Percentiles rank a stretch among this genome's conserved stretches.
Conservation (phyloP, 2,797 vertebrate genomes). For the Aselliscus stoliczkanus region DNA sequence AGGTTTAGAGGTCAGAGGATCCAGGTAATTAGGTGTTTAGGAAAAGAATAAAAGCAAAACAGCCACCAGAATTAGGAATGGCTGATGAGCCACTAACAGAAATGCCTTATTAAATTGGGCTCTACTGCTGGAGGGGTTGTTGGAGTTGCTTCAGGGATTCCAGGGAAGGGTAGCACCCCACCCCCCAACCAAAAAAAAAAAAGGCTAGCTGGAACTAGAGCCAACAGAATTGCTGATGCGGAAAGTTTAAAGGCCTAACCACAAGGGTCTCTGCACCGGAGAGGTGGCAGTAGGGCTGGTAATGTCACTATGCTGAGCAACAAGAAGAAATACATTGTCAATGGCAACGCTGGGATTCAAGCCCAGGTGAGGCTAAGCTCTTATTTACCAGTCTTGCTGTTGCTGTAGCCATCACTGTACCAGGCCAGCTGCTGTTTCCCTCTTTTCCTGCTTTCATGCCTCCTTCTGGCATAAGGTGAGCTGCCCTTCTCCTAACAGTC, state of each 20-base stretch:
- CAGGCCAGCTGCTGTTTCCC: neutral
- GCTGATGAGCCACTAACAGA: conserved; percentile 51
- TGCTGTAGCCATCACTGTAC: accelerated
- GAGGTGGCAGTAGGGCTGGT: conserved; percentile 19
- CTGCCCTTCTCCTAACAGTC: neutral
- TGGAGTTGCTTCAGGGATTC: conserved; percentile 51
- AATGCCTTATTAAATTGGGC: conserved; percentile 74
- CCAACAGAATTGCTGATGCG: conserved; percentile 67
- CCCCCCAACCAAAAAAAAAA: neutral
- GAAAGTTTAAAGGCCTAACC: conserved; percentile 76
- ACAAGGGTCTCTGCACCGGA: conserved; percentile 35
- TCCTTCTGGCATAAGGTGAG: neutral
- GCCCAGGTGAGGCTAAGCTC: conserved; percentile 84
- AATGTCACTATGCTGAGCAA: conserved; percentile 77
- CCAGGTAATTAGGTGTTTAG: conserved; percentile 67
- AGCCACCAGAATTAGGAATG: conserved; percentile 50
- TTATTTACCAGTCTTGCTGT: neutral
- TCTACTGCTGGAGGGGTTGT: conserved; percentile 40
- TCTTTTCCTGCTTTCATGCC: neutral
- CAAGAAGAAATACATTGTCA: conserved; percentile 85
- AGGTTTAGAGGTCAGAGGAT: conserved; percentile 70
- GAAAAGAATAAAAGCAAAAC: conserved; percentile 39
- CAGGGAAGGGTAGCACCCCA: neutral
- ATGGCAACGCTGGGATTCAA: conserved; percentile 78
- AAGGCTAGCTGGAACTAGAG: conserved; percentile 73